These are phyloP conservation scores for Ispidina picta DNA, from an alignment of 2,797 vertebrate genomes.

Conservation along the genomic window DNA sequence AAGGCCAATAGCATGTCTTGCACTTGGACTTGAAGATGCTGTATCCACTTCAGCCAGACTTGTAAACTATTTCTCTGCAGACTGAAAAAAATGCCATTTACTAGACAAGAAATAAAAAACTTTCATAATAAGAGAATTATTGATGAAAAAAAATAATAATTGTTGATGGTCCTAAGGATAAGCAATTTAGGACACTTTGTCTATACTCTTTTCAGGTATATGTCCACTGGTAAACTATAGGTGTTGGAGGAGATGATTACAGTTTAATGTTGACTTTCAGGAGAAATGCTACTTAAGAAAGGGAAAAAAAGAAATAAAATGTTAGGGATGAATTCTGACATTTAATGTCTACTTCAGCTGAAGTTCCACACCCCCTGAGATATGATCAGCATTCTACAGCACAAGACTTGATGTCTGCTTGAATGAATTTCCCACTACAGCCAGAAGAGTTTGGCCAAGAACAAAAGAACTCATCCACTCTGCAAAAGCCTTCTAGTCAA, in stretches of 20 bases:
- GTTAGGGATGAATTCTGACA: not conserved
- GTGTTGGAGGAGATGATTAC: not conserved
- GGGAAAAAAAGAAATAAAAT: not conserved
- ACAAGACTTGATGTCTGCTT: not conserved
- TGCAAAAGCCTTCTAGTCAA: not conserved
- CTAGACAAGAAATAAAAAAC: not conserved
- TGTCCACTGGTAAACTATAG: not conserved
- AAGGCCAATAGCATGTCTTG: not conserved
- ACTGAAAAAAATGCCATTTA: not conserved
- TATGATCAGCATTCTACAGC: not conserved
- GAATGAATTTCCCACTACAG: not conserved
- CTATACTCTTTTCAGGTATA: not conserved
- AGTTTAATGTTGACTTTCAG: not conserved
- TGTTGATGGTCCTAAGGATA: not conserved
- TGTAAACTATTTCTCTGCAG: not conserved
- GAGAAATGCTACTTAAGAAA: not conserved
- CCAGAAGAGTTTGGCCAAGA: not conserved
- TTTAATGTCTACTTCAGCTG: not conserved
- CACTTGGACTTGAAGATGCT: not conserved
- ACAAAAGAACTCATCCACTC: not conserved
- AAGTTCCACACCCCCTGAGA: not conserved
- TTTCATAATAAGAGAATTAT: not conserved
- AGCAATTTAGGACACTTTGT: not conserved
- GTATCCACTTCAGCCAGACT: not conserved
- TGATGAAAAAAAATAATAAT: not conserved